Percentiles rank a stretch among this genome's conserved stretches.
Conservation (phyloP, 2,797 vertebrate genomes). For the Channallabes apus region DNA sequence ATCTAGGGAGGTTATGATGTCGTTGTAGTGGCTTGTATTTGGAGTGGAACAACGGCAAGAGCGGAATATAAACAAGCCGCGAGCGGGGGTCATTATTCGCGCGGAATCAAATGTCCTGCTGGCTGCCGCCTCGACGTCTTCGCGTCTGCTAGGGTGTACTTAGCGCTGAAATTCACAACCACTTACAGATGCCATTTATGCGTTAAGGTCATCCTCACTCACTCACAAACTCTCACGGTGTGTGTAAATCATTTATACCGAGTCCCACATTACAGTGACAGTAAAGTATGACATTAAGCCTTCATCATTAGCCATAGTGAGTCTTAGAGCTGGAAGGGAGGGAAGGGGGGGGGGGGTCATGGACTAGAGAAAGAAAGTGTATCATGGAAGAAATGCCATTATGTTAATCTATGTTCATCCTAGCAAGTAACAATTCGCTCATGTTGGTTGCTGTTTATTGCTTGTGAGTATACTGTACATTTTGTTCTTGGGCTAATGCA, state of each 20-base stretch:
- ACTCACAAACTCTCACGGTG: conserved; percentile 29
- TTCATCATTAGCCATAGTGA: conserved; percentile 41
- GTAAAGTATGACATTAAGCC: conserved; percentile 50
- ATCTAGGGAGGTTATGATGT: conserved; percentile 40
- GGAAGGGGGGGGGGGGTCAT: not conserved
- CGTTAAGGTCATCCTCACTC: conserved; percentile 68
- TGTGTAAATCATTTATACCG: conserved; percentile 49
- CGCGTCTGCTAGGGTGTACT: conserved; percentile 62
- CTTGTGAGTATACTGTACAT: not conserved
- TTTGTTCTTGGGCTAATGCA: not conserved
- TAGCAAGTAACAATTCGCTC: not conserved
- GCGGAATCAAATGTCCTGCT: conserved; percentile 47
- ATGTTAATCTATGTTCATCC: not conserved
- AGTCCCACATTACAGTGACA: conserved; percentile 39
- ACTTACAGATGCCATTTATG: conserved; percentile 77
- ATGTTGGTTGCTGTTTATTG: not conserved
- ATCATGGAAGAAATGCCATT: conserved; percentile 21
- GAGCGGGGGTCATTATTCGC: conserved; percentile 37
- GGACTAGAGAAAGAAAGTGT: conserved; percentile 9
- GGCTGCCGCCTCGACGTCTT: conserved; percentile 51
- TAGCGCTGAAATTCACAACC: conserved; percentile 66
- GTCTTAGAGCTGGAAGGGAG: not conserved
- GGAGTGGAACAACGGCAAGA: conserved; percentile 37
- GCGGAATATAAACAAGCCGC: conserved; percentile 46
- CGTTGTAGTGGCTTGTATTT: conserved; percentile 20